Evolutionary conservation across 2,888 invertebrate genomes (phyloP), one percentile per base, ranked within the genome.

Genomic region (Cerastis rubricosa): DNA sequence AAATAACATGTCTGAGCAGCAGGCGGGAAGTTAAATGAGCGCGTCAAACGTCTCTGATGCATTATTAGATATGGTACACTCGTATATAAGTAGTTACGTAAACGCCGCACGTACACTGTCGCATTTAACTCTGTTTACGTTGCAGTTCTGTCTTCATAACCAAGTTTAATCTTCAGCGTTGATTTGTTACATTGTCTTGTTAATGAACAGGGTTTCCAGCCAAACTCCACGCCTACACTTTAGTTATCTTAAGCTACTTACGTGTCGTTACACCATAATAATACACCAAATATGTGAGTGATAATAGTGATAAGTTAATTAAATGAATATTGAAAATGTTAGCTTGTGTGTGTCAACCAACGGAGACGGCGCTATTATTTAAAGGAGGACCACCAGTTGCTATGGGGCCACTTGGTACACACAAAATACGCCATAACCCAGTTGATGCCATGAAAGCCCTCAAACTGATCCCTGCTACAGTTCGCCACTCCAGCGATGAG

Each of bases 331-430:
- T 93, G 87, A 97, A 95, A 94, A 97, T 97, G 97, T 95, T 97
- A 96, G 97, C 97, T 91, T 97, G 97, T 95, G 97, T 97, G 88
- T 97, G 97, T 93, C 97, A 97, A 92, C 97, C 97, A 81, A 95
- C 97, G 87, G 97, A 97, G 90, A 97, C 97, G 85, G 96, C 96
- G 74, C 91, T 97, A 90, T 92, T 97, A 80, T 97, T 96, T 91
- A 96, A 96, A 93, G 97, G 97, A 91, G 96, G 96, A 90, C 94
- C 96, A 89, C 95, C 97, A 91, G 91, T 97, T 92, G 91, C 97
- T 91, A 95, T 97, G 97, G 96, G 97, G 91, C 95, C 97, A 94
- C 92, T 97, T 89, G 93, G 96, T 91, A 91, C 96, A 89, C 92
- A 94, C 93, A 94, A 94, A 94, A 87, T 94, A 91, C 91, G 97